These are phyloP conservation scores for Isoperla grammatica DNA, from an alignment of 2,888 invertebrate species.

Conservation along the genomic window DNA sequence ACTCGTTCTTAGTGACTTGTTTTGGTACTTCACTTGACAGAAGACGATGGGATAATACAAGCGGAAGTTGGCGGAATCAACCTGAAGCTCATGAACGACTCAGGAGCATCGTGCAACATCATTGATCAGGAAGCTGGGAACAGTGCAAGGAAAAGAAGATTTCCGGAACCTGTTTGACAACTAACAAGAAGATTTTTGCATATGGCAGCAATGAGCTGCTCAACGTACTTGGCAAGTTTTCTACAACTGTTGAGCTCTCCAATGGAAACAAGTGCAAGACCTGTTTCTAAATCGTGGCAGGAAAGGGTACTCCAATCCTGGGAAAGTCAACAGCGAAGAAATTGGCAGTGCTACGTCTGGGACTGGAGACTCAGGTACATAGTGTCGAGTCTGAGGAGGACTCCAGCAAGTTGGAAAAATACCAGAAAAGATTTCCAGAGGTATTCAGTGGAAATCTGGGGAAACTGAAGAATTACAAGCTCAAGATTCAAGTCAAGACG, in stretches of 20 bases:
- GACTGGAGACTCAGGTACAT: neutral
- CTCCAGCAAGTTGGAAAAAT: neutral
- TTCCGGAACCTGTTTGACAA: neutral
- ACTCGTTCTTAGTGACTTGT: too few species aligned
- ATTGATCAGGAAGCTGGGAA: slow-evolving; percentile 14
- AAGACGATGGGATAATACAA: too few species aligned
- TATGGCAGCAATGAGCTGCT: slow-evolving; percentile 12
- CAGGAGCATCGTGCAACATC: slow-evolving; percentile 19
- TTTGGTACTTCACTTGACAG: too few species aligned
- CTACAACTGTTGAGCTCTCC: neutral
- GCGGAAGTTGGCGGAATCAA: slow-evolving; percentile 16
- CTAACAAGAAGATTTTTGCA: slow-evolving; percentile 6
- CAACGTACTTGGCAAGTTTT: slow-evolving; percentile 11
- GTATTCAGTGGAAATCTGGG: neutral
- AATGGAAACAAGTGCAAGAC: neutral
- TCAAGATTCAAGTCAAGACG: neutral
- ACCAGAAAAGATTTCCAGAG: neutral
- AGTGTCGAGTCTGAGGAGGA: neutral
- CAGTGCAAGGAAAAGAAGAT: slow-evolving; percentile 7
- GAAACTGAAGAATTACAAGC: slow-evolving; percentile 1
- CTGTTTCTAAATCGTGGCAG: slow-evolving; percentile 10
- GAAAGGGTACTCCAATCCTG: slow-evolving; percentile 6
- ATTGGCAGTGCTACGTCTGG: slow-evolving; percentile 16
- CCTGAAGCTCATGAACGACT: slow-evolving; percentile 15
- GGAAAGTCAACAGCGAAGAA: slow-evolving; percentile 16